These are phyloP conservation scores for Junonia oenone DNA, from an alignment of 2,888 invertebrate species.

Conservation along the genomic window DNA sequence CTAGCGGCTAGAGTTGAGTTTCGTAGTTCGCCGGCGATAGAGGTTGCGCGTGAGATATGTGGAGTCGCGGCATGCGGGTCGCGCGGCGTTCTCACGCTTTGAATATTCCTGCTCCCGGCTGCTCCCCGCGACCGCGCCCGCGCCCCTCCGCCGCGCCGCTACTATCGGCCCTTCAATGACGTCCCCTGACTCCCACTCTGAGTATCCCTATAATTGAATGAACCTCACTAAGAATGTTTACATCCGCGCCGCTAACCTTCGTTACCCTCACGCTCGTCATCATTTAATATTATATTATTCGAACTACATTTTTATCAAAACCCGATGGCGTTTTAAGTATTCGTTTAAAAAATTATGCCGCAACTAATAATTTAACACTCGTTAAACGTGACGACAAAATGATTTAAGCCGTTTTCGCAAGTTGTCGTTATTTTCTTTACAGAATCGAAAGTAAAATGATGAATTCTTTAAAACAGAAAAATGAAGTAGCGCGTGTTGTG, in stretches of 20 bases:
- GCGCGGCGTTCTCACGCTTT: constrained; percentile 78
- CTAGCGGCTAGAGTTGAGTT: constrained; percentile 45
- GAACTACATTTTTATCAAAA: not conserved
- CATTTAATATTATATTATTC: not conserved
- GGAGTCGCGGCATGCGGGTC: constrained; percentile 78
- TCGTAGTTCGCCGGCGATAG: constrained; percentile 41
- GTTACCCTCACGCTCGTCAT: constrained; percentile 25
- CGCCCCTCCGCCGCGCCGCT: constrained; percentile 28
- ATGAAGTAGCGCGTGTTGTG: not conserved
- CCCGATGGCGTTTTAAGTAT: not conserved
- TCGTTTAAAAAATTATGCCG: not conserved
- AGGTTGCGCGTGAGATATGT: constrained; percentile 79
- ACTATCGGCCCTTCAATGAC: constrained; percentile 67
- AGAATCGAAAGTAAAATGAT: not conserved
- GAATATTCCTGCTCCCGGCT: constrained; percentile 75
- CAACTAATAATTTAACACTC: not conserved
- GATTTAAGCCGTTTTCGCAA: not conserved
- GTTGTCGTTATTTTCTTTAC: not conserved
- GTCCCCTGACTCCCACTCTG: constrained; percentile 64
- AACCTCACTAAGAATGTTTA: constrained; percentile 64
- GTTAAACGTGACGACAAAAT: not conserved
- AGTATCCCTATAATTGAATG: constrained; percentile 66
- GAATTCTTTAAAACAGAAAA: not conserved
- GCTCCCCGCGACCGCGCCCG: constrained; percentile 39
- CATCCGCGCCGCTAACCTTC: constrained; percentile 42